These are phyloP conservation scores for Apodemus speciosus DNA, from an alignment of 2,113 vertebrate species.

Conservation along the genomic window DNA sequence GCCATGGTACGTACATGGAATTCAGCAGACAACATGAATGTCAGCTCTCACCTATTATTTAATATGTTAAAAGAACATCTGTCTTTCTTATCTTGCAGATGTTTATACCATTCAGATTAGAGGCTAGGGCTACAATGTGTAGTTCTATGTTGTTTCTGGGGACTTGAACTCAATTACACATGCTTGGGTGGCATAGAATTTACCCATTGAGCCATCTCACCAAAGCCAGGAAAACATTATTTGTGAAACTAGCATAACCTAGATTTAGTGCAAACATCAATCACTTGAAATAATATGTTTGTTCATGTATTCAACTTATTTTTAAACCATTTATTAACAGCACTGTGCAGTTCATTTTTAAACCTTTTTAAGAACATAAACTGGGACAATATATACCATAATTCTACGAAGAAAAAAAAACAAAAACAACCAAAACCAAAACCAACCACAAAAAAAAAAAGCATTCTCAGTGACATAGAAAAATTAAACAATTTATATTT, in stretches of 20 bases:
- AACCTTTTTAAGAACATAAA: not conserved
- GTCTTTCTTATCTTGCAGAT: not conserved
- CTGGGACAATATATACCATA: not conserved
- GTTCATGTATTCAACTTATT: not conserved
- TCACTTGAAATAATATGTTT: not conserved
- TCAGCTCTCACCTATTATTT: not conserved
- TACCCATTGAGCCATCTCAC: not conserved
- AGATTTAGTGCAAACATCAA: not conserved
- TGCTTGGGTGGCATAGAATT: not conserved
- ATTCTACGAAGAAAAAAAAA: not conserved
- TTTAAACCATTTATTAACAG: not conserved
- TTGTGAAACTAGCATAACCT: not conserved
- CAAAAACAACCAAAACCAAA: too few relatives aligned
- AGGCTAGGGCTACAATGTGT: too few relatives aligned
- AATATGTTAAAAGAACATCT: too few relatives aligned
- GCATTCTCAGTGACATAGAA: not conserved
- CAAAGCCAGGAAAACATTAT: not conserved
- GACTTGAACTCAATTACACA: not conserved
- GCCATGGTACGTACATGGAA: not conserved
- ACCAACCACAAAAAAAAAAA: not conserved
- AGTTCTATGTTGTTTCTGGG: not conserved
- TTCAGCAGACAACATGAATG: not conserved
- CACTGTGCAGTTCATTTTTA: not conserved
- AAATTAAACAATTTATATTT: not conserved
- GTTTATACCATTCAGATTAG: not conserved